Conservation (phyloP, 2,797 vertebrate genomes). For the Brachyalestes nurse region DNA sequence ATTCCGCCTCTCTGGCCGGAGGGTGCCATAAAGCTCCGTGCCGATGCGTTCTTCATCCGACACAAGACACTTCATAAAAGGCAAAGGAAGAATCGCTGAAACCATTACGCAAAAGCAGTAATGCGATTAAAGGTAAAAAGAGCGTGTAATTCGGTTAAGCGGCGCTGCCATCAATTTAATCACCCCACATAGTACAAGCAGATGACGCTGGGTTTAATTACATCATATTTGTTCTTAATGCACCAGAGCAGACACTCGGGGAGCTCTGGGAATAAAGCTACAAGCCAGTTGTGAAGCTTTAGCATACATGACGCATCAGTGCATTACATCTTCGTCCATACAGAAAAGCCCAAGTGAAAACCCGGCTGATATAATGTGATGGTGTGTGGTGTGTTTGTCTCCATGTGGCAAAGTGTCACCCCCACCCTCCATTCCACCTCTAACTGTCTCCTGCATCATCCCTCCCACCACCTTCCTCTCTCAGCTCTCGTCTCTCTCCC, state of each 20-base stretch:
- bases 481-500: not conserved
- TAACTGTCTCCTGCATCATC: not conserved
- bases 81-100: slow-evolving; percentile 8
- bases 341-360: slow-evolving; percentile 33
- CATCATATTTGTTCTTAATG: slow-evolving; percentile 22
- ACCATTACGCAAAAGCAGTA: slow-evolving; percentile 27
- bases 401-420: not conserved
- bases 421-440: not conserved
- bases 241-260: slow-evolving; percentile 8
- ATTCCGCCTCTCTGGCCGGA: too few relatives aligned
- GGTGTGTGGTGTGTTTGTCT: too few relatives aligned
- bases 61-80: slow-evolving; percentile 3
- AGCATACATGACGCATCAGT: not conserved
- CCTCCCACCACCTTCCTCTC: not conserved
- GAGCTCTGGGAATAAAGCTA: not conserved
- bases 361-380: not conserved
- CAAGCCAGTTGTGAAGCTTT: not conserved
- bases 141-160: slow-evolving; percentile 38
- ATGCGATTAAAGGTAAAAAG: slow-evolving; percentile 20
- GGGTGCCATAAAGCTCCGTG: not conserved
- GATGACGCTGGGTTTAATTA: slow-evolving; percentile 41
- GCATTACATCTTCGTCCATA: not conserved
- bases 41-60: slow-evolving; percentile 13
- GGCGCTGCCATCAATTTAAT: slow-evolving; percentile 35
- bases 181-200: slow-evolving; percentile 23